These are phyloP conservation scores for Asteroscopus sphinx DNA, from an alignment of 2,888 invertebrate genomes.

Conservation along the genomic window DNA sequence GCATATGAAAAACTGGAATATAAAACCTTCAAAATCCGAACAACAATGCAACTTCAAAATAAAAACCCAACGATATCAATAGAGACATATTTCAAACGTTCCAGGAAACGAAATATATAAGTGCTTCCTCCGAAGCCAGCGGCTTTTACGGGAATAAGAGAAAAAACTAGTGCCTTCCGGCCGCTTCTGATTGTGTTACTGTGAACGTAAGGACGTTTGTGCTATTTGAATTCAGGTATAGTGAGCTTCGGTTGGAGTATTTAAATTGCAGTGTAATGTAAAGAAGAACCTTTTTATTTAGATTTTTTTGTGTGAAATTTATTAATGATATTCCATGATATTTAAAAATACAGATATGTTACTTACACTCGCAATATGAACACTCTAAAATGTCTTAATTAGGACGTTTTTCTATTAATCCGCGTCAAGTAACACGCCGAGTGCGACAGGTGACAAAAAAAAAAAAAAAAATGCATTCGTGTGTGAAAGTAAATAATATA, in stretches of 20 bases:
- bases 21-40: not conserved
- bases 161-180: conserved; percentile 53
- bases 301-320: too few relatives aligned
- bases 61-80: conserved; percentile 41
- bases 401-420: too few relatives aligned
- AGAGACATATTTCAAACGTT: conserved; percentile 49
- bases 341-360: too few relatives aligned
- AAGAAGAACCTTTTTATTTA: too few relatives aligned
- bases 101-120: conserved; percentile 56
- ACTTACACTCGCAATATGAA: too few relatives aligned
- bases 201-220: conserved; percentile 26
- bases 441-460: too few relatives aligned
- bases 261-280: not conserved
- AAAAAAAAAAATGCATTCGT: too few relatives aligned
- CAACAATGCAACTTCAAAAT: conserved; percentile 37
- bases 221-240: conserved; percentile 9
- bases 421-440: too few relatives aligned
- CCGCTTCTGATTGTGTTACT: conserved; percentile 51
- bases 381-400: too few relatives aligned
- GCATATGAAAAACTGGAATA: not conserved
- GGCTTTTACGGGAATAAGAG: conserved; percentile 35
- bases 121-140: conserved; percentile 45
- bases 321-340: too few relatives aligned
- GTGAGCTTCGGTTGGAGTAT: not conserved
- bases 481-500: too few relatives aligned